Evolutionary conservation across 2,888 invertebrate species (phyloP).

Genomic region (Drosophila robusta): DNA sequence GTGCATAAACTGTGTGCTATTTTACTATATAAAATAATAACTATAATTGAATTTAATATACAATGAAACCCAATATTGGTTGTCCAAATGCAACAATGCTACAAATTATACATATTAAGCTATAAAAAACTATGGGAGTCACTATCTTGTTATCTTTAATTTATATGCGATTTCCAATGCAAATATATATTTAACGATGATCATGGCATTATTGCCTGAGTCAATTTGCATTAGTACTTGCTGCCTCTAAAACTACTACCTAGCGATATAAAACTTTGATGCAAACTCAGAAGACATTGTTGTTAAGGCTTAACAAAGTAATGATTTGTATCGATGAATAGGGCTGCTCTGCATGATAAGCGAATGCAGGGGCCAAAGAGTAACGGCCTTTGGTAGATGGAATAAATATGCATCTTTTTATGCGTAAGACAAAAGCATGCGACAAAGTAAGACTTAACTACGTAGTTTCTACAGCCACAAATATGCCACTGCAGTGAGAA

Average conservation of each 20-base stretch:
- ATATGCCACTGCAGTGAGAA: constrained; percentile 36
- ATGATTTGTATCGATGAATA: constrained; percentile 18
- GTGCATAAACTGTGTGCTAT: too few relatives aligned
- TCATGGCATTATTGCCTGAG: not conserved
- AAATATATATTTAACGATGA: not conserved
- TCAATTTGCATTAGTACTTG: not conserved
- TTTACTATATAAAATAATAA: too few relatives aligned
- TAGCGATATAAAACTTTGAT: not conserved
- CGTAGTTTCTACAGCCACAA: constrained; percentile 13
- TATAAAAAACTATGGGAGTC: not conserved
- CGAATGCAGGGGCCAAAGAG: constrained; percentile 54
- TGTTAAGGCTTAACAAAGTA: not conserved
- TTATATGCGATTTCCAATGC: not conserved
- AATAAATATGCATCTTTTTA: constrained; percentile 55
- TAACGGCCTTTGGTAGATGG: constrained; percentile 49
- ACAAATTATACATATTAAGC: too few relatives aligned
- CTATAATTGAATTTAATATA: too few relatives aligned
- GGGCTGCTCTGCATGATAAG: constrained; percentile 19
- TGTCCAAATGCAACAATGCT: too few relatives aligned
- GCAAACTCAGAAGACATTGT: constrained; percentile 15
- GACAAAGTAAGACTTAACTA: constrained; percentile 30
- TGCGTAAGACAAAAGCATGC: constrained; percentile 45
- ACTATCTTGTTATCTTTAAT: not conserved
- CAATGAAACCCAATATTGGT: too few relatives aligned
- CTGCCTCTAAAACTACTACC: not conserved